A percentile compares a stretch with the other conserved stretches of the same genome.
phyloP scores from a whole-genome alignment of 2,113 vertebrate genomes.

The Seriola aureovittata region DNA sequence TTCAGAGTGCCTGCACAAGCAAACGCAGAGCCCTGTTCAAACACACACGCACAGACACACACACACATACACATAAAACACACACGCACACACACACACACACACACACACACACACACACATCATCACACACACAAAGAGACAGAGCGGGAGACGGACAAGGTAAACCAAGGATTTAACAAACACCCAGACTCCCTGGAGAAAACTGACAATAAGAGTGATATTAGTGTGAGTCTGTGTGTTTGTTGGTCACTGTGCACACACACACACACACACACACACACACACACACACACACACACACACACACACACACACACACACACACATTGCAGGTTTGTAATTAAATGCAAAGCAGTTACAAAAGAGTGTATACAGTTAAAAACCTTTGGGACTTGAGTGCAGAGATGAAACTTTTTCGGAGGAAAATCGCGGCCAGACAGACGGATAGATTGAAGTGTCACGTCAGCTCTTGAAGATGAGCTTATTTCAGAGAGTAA shows the following conservation, averaged over 20 bases:
- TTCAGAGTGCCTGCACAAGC: conserved; percentile 67
- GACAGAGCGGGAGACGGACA: conserved; percentile 34
- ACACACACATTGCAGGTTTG: conserved; percentile 18
- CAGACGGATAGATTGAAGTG: conserved; percentile 67
- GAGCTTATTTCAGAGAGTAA: conserved; percentile 66
- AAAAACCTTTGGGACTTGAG: conserved; percentile 42
- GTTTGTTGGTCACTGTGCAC: not conserved
- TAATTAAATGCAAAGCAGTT: conserved; percentile 67
- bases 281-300: too few species aligned
- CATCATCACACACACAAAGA: conserved; percentile 38
- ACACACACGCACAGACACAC: conserved; percentile 48
- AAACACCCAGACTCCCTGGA: conserved; percentile 38
- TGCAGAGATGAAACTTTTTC: conserved; percentile 39
- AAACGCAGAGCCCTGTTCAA: conserved; percentile 68
- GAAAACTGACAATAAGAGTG: conserved; percentile 54
- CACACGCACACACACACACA: conserved; percentile 49
- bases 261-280: too few species aligned
- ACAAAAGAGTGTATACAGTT: conserved; percentile 44
- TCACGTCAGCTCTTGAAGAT: conserved; percentile 66
- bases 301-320: too few species aligned
- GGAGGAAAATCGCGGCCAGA: conserved; percentile 21
- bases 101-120: conserved; percentile 36
- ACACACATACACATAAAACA: conserved; percentile 34
- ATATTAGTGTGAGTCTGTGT: conserved; percentile 23
- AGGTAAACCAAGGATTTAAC: conserved; percentile 33